phyloP scores from a whole-genome alignment of 2,797 vertebrate species.

The Melanotaenia maccullochi region DNA sequence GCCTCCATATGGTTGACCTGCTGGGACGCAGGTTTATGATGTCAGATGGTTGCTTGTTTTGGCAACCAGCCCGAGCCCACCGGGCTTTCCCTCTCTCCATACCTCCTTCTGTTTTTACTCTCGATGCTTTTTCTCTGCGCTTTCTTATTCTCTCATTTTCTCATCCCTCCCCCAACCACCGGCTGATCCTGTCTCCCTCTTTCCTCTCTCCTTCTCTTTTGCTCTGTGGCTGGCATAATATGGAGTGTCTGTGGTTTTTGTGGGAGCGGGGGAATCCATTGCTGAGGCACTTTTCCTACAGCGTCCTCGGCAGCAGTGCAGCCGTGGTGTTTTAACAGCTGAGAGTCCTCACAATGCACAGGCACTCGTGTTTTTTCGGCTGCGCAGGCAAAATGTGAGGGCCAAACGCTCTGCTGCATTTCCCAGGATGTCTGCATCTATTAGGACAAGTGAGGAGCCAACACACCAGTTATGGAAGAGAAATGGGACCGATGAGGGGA shows the following conservation, averaged over 20 bases:
- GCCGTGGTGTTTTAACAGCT: slow-evolving; percentile 87
- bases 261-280: slow-evolving; percentile 84
- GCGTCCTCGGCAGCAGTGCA: slow-evolving; percentile 80
- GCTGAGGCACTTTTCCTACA: slow-evolving; percentile 82
- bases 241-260: slow-evolving; percentile 86
- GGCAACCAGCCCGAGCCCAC: slow-evolving; percentile 77
- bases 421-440: slow-evolving; percentile 73
- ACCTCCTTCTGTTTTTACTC: slow-evolving; percentile 73
- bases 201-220: slow-evolving; percentile 71
- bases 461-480: slow-evolving; percentile 51
- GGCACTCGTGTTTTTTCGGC: slow-evolving; percentile 80
- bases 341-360: slow-evolving; percentile 86
- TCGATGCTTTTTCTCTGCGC: slow-evolving; percentile 58
- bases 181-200: slow-evolving; percentile 69
- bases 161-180: slow-evolving; percentile 71
- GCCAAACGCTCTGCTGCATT: slow-evolving; percentile 64
- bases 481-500: slow-evolving; percentile 28
- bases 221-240: slow-evolving; percentile 80
- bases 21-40: slow-evolving; percentile 85
- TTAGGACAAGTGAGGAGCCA: slow-evolving; percentile 62
- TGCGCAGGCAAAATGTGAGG: slow-evolving; percentile 78
- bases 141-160: slow-evolving; percentile 72
- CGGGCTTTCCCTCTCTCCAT: slow-evolving; percentile 77
- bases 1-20: slow-evolving; percentile 77
- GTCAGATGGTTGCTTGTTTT: slow-evolving; percentile 85